Conservation (phyloP, 2,113 vertebrate genomes). For the Columbina picui region DNA sequence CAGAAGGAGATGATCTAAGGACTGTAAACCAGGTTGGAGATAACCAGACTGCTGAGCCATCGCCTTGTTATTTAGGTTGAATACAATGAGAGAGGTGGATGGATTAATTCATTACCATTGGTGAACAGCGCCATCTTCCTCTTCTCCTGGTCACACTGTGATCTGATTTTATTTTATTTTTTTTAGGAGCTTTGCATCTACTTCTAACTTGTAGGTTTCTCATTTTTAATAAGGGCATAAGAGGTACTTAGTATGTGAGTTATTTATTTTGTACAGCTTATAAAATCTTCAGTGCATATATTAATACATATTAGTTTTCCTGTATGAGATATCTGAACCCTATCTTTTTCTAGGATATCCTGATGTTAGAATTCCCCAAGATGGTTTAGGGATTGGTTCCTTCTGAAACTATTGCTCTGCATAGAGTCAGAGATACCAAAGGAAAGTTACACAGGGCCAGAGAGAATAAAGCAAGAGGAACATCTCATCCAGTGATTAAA, state of each 20-base stretch:
- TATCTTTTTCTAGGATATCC: not conserved
- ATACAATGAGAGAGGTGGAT: not conserved
- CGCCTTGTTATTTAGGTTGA: not conserved
- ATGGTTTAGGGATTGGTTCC: not conserved
- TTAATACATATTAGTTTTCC: not conserved
- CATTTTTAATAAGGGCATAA: not conserved
- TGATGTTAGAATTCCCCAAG: not conserved
- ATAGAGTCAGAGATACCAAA: not conserved
- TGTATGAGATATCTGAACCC: not conserved
- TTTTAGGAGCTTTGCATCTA: not conserved
- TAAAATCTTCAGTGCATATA: not conserved
- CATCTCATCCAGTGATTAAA: not conserved
- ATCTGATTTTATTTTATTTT: accelerated
- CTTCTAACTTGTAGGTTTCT: not conserved
- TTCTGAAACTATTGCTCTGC: not conserved
- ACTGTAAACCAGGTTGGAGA: not conserved
- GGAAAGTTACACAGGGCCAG: accelerated
- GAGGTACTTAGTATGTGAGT: not conserved
- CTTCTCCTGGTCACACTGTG: not conserved
- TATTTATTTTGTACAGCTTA: not conserved
- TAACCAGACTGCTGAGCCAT: not conserved
- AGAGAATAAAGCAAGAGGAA: not conserved
- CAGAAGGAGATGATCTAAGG: constrained; percentile 17
- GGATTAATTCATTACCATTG: not conserved
- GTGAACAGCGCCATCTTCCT: not conserved